Base-by-base conservation (phyloP, 2,888 invertebrate genomes). In the Archaeoteleia sp. region DNA sequence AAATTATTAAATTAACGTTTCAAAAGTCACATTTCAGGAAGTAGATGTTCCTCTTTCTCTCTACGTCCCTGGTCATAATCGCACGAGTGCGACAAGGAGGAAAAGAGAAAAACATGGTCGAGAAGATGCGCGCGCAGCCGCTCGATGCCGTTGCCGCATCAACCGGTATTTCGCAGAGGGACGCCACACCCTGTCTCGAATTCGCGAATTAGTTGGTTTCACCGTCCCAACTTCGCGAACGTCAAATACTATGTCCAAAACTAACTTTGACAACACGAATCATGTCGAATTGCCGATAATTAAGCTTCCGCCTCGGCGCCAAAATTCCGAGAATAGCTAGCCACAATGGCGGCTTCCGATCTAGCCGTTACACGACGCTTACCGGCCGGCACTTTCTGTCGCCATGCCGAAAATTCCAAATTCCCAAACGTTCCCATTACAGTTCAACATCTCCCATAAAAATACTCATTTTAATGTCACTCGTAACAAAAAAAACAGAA, bases 91-190 rank as follows among this genome's bases (percentile, higher is more conserved):
- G 20, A 39, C 39, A 23, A 39, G 10, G 39, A 20, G n/a, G 23
- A 66, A 49, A 49, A 46, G 34, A 37, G 72, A 25, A 55, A 51
- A 61, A 48, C 48, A 48, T 46, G 55, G 45, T 45, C 37, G 17
- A 25, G 13, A 8, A 7, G 61, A 7, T 84, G 84, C 84, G 84
- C 81, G 82, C 84, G 84, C 84, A 84, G 51, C 66, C 79, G 82
- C 57, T 84, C 84, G 79, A 84, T 84, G 78, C 77, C 76, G 75
- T 70, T 78, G 80, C 76, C 78, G 80, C 80, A 77, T 78, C 74
- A 78, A 79, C 77, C 74, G 76, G 73, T 71, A 70, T 73, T 66
- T 73, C 67, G 61, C 55, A 68, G 67, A 70, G 68, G 71, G 57
- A 75, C 72, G 82, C 82, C 82, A 82, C 82, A 80, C 82, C 82